Base-by-base conservation (phyloP, 2,113 vertebrate species). In the Phrynocephalus versicolor region DNA sequence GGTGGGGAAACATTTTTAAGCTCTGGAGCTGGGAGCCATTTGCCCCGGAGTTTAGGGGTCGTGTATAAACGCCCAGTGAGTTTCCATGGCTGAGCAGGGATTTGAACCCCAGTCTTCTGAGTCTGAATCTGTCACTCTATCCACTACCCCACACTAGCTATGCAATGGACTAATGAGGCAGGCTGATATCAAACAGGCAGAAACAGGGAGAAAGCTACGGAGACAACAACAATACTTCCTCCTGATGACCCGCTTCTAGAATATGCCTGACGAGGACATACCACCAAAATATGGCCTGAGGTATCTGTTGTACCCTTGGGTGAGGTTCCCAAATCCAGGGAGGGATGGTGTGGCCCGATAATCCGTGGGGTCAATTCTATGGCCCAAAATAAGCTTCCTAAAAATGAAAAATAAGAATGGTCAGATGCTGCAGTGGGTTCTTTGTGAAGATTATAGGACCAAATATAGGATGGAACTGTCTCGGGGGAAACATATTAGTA, bases 231-330 rank as follows among this genome's bases (percentile, higher is more conserved):
- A 83, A 75, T 35, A n/a, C 21, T 3, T 30, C 51, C 6, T 64
- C 64, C 6, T 76, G 2, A 0, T 3, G 64, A n/a, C n/a, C 78
- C 74, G 55, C 71, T 51, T 0, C 19, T 16, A 7, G 51, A 60
- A 80, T 27, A 5, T 19, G 1, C 0, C 3, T n/a, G 64, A 81
- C 57, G 72, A 80, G 55, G 82, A 94, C 95, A 0, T 96, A 99
- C 98, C 97, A 12, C 98, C 98, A 76, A 99, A 98, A 92, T 97
- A 97, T 69, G 98, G 98, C 88, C 98, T 95, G 77, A 98, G 97
- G 87, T 98, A 99, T 85, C 97, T 97, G 93, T 99, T 99, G 89
- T 99, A 99, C 84, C 97, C 97, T 83, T 95, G 92, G 86, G 98
- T 98, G 90, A 99, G 97, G 92, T 97, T 98, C 91, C 98, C 97